Evolutionary conservation across 2,113 vertebrate species (phyloP), one percentile per base, ranked within the genome.

Genomic region (Pseudonaja textilis): DNA sequence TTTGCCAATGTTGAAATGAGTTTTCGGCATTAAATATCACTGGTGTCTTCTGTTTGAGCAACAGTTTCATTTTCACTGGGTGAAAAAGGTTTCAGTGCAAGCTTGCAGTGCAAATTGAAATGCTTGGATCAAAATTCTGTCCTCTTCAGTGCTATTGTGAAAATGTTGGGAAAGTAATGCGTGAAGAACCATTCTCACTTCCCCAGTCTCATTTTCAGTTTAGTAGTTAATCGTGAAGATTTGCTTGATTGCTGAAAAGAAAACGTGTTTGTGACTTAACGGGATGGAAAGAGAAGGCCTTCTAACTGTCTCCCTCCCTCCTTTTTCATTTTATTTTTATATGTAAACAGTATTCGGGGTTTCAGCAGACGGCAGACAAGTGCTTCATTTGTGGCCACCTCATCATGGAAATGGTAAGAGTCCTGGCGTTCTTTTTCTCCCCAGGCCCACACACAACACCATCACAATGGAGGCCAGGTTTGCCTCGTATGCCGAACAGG

Each of bases 391-490:
- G 99, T 93, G 99, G 99, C 96, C 99, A 99, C 96, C 99, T 99
- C 97, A 99, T 99, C 97, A 99, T 99, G 99, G 99, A 99, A 97
- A 99, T 99, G 99, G 99, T 99, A 98, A 98, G 98, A 94, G 0
- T 91, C 74, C n/a, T 54, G 20, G 93, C 54, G 1, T 7, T 8
- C 69, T 26, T 34, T 50, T 39, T 39, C 55, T 91, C n/a, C 89
- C 61, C 56, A 89, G 1, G n/a, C 57, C 12, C 26, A 29, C 26
- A 23, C 26, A 64, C 0, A 2, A 7, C 59, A 1, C 0, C 86
- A 6, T 50, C 50, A 87, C 23, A 25, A 3, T 29, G 5, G 45
- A 50, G 45, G 25, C 23, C n/a, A 39, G 5, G 6, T 74, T 74
- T 34, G 16, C n/a, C 69, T 74, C 0, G 7, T 39, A 74, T 0